phyloP scores from a whole-genome alignment of 2,888 invertebrate species.

The Suillia variegata region DNA sequence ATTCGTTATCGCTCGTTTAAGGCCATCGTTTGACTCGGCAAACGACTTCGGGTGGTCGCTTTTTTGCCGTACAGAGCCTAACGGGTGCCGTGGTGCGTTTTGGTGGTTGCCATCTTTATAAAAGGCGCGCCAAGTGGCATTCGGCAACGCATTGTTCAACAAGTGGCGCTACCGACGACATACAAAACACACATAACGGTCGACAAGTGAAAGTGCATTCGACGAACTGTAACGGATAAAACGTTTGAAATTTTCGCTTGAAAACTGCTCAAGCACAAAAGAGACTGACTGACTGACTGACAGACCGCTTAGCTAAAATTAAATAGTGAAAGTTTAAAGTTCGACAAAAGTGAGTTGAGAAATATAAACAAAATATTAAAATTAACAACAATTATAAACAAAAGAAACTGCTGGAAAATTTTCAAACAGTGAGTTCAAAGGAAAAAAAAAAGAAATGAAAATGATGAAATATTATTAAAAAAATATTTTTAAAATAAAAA shows the following conservation, averaged over 20 bases:
- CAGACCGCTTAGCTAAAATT: too few relatives aligned
- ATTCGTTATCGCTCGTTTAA: not conserved
- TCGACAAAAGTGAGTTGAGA: conserved; percentile 2
- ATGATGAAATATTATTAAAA: not conserved
- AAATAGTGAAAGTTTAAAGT: not conserved
- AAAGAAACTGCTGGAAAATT: not conserved
- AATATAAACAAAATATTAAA: not conserved
- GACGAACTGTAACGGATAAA: not conserved
- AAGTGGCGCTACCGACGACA: conserved; percentile 55
- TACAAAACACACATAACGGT: not conserved
- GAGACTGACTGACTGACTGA: not conserved
- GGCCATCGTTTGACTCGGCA: conserved; percentile 11
- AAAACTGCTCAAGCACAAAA: too few relatives aligned
- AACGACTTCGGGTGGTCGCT: not conserved
- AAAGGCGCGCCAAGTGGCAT: conserved; percentile 46
- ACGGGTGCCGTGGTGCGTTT: too few relatives aligned
- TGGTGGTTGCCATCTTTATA: conserved; percentile 41
- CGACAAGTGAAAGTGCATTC: not conserved
- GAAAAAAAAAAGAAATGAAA: not conserved
- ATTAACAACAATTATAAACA: not conserved
- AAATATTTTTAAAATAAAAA: not conserved
- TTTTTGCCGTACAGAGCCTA: not conserved
- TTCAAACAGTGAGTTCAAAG: not conserved
- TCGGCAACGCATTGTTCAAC: conserved; percentile 59
- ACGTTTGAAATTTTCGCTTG: not conserved